phyloP scores from a whole-genome alignment of 2,113 vertebrate species.

The Hippocampus comes region DNA sequence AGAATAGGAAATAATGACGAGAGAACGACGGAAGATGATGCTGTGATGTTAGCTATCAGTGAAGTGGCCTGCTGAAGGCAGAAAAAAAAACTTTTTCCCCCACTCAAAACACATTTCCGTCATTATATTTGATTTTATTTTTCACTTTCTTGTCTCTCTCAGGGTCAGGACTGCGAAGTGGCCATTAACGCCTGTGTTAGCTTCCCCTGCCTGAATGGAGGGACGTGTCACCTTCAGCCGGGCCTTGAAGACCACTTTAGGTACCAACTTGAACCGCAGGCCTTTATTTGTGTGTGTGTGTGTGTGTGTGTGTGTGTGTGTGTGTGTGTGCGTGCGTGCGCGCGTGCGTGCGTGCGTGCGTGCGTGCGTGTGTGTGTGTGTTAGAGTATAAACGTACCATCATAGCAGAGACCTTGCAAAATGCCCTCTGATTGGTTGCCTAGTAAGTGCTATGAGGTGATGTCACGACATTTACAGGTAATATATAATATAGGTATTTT shows the following conservation, averaged over 20 bases:
- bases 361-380: too few species aligned
- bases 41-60: not conserved
- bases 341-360: too few species aligned
- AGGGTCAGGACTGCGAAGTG: constrained; percentile 88
- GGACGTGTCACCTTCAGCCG: constrained; percentile 86
- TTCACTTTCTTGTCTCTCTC: constrained; percentile 8
- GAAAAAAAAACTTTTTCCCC: not conserved
- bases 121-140: not conserved
- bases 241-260: constrained; percentile 85
- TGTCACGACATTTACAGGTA: too few species aligned
- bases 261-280: constrained; percentile 60
- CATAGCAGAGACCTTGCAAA: too few species aligned
- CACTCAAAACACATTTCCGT: not conserved
- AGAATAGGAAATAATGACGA: constrained; percentile 24
- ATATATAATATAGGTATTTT: not conserved
- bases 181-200: constrained; percentile 90
- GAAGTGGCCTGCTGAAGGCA: not conserved
- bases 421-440: too few species aligned
- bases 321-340: too few species aligned
- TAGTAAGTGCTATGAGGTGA: too few species aligned
- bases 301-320: too few species aligned
- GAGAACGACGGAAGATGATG: not conserved
- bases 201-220: constrained; percentile 87
- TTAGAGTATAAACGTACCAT: too few species aligned
- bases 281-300: not conserved